These are phyloP conservation scores for Rhinogobius similis DNA, from an alignment of 2,113 vertebrate species.

Conservation along the genomic window DNA sequence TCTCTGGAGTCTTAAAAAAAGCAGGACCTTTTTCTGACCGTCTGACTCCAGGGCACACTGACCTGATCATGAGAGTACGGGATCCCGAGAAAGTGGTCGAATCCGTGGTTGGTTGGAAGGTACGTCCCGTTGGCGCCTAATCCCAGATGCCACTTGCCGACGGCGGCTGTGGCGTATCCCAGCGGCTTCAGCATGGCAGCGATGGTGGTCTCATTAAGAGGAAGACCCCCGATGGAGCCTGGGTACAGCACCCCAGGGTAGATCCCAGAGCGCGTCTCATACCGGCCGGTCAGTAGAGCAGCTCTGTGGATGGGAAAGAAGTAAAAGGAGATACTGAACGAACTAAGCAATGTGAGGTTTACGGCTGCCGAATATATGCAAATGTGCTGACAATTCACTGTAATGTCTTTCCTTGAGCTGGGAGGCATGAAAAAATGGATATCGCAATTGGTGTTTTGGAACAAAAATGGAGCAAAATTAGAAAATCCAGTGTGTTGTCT, in stretches of 20 bases:
- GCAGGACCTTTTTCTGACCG: no score
- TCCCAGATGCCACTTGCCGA: constrained; percentile 94
- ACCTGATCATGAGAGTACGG: constrained; percentile 96
- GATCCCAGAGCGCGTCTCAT: constrained; percentile 86
- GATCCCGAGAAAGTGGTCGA: constrained; percentile 88
- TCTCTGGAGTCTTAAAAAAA: no score
- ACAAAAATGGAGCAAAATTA: no score
- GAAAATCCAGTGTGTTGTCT: no score
- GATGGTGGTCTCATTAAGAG: constrained; percentile 88
- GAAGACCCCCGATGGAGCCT: constrained; percentile 85
- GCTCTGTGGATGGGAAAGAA: constrained; percentile 75
- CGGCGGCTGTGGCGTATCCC: constrained; percentile 86
- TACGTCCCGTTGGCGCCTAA: constrained; percentile 80
- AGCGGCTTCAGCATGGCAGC: constrained; percentile 84
- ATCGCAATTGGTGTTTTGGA: no score
- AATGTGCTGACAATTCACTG: no score
- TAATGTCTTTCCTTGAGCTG: no score
- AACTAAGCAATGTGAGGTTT: no score
- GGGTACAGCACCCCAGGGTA: constrained; percentile 89
- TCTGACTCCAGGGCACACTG: constrained; percentile 11
- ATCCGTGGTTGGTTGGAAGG: constrained; percentile 87
- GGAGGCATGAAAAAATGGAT: no score
- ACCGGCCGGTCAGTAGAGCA: constrained; percentile 87
- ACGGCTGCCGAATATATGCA: no score
- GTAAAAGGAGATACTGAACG: not conserved